phyloP scores from a whole-genome alignment of 2,797 vertebrate genomes.

The Mus spretus region DNA sequence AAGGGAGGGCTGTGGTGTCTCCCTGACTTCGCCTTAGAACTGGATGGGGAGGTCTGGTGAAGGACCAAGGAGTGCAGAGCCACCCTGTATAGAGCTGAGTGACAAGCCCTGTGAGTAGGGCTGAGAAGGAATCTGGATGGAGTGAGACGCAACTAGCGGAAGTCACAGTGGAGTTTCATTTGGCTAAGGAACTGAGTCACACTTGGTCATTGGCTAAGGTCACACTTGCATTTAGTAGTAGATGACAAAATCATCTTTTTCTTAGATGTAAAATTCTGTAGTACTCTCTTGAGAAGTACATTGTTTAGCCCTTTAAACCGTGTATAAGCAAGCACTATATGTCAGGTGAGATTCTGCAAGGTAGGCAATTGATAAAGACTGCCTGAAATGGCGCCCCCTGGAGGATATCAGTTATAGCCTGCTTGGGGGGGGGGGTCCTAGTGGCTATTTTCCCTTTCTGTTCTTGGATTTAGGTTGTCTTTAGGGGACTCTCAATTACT shows the following conservation, averaged over 20 bases:
- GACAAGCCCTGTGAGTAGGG: no score
- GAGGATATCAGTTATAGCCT: background rate
- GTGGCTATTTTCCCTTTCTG: background rate
- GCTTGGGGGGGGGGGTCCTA: background rate
- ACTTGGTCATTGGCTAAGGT: no score
- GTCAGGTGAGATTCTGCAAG: background rate
- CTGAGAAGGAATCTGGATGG: background rate
- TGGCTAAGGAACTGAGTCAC: background rate
- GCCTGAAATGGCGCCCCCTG: background rate
- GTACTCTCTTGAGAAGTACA: background rate
- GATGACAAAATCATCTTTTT: background rate
- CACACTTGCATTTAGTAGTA: background rate
- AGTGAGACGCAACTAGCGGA: background rate
- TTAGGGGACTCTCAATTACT: background rate
- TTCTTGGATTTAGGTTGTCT: slow-evolving; percentile 1
- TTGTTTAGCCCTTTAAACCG: background rate
- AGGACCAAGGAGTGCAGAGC: background rate
- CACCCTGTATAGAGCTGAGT: background rate
- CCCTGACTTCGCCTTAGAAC: background rate
- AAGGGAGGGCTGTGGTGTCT: background rate
- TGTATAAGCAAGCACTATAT: background rate
- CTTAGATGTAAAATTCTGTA: background rate
- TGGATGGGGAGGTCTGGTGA: background rate
- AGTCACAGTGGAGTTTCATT: background rate
- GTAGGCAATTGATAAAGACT: background rate